phyloP scores from a whole-genome alignment of 2,888 invertebrate species.

The Sesia apiformis region DNA sequence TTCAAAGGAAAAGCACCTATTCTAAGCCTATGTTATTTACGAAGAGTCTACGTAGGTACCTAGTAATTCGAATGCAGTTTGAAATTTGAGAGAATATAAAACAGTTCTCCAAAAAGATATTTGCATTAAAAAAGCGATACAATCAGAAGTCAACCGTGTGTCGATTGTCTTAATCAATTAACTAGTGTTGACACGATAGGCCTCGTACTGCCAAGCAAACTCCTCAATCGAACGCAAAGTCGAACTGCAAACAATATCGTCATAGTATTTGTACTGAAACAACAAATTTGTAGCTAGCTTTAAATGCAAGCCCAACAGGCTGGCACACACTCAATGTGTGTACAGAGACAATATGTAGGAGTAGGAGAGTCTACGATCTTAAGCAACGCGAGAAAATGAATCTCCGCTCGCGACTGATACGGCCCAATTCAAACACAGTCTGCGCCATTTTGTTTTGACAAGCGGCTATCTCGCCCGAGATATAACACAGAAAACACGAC shows the following conservation, averaged over 20 bases:
- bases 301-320: constrained; percentile 69
- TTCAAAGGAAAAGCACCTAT: too few relatives aligned
- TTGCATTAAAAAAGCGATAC: too few relatives aligned
- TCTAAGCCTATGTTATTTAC: too few relatives aligned
- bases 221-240: constrained; percentile 68
- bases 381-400: constrained; percentile 74
- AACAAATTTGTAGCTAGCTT: constrained; percentile 74
- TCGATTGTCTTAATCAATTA: constrained; percentile 52
- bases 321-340: constrained; percentile 67
- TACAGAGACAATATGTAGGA: constrained; percentile 71
- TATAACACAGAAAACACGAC: constrained; percentile 32
- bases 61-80: too few relatives aligned
- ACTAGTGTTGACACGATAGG: constrained; percentile 38
- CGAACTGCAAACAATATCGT: constrained; percentile 71
- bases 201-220: constrained; percentile 53
- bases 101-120: too few relatives aligned
- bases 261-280: constrained; percentile 71
- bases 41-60: too few relatives aligned
- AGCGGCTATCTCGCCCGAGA: constrained; percentile 52
- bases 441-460: constrained; percentile 74
- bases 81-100: too few relatives aligned
- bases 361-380: constrained; percentile 50
- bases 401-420: constrained; percentile 73
- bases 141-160: neutral
- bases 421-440: constrained; percentile 72